These are phyloP conservation scores for Lydus trimaculatus DNA, from an alignment of 2,888 invertebrate species.

Conservation along the genomic window DNA sequence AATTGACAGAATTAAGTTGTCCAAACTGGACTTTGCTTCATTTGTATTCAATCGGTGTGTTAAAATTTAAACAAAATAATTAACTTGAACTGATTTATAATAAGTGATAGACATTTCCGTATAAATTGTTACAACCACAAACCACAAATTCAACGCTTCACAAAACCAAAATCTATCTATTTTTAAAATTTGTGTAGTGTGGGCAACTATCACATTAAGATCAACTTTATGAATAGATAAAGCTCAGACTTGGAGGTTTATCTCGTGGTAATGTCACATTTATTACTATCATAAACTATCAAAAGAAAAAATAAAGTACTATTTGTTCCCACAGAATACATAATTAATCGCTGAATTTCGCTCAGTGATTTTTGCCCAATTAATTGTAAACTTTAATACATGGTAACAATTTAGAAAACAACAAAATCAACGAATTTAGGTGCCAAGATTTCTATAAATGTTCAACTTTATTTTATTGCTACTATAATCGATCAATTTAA, in stretches of 20 bases:
- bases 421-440: conserved; percentile 47
- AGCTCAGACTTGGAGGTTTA: conserved; percentile 35
- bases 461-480: conserved; percentile 52
- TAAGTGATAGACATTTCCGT: conserved; percentile 5
- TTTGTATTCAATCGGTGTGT: conserved; percentile 50
- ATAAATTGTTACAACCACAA: conserved; percentile 1
- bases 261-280: conserved; percentile 24
- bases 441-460: conserved; percentile 56
- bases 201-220: conserved; percentile 43
- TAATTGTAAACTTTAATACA: conserved; percentile 22
- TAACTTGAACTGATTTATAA: conserved; percentile 40
- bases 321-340: conserved; percentile 28
- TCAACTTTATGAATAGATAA: conserved; percentile 44
- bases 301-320: conserved; percentile 14
- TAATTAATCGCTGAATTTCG: conserved; percentile 22
- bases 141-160: background rate
- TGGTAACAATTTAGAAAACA: conserved; percentile 25
- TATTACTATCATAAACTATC: conserved; percentile 31
- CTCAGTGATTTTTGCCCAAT: conserved; percentile 19
- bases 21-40: conserved; percentile 44
- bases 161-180: background rate
- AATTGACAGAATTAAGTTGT: conserved; percentile 51
- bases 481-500: conserved; percentile 43
- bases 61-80: conserved; percentile 42
- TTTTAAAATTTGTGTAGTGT: conserved; percentile 30